Percentiles rank a stretch among this genome's conserved stretches.
phyloP scores from a whole-genome alignment of 1,140 invertebrate genomes.

The Macrobrachium rosenbergii region DNA sequence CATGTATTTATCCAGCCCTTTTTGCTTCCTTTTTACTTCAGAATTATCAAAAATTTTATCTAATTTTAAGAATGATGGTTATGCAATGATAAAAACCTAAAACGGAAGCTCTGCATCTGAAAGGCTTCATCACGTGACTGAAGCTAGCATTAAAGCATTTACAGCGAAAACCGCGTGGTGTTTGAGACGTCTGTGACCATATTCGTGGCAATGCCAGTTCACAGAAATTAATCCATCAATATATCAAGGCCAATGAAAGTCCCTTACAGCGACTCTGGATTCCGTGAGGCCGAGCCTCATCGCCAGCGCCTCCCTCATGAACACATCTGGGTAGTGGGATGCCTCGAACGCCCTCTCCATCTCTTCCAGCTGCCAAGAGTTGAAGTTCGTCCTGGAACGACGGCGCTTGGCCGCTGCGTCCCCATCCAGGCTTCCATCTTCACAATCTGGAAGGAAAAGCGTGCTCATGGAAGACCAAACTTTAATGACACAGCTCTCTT shows the following conservation, averaged over 20 bases:
- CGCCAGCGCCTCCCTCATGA: conserved; percentile 96
- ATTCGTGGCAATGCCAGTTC: too few species aligned
- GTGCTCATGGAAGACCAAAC: not conserved
- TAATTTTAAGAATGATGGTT: too few species aligned
- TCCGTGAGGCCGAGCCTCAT: conserved; percentile 97
- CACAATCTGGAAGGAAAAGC: conserved; percentile 24
- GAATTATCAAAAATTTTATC: too few species aligned
- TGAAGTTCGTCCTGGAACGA: conserved; percentile 97
- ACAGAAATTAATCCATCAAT: not conserved
- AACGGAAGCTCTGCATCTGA: too few species aligned
- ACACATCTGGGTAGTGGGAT: conserved; percentile 98
- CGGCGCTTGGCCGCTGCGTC: conserved; percentile 79
- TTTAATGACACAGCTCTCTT: too few species aligned
- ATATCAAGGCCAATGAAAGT: not conserved
- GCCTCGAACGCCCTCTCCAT: conserved; percentile 96
- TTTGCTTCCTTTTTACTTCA: too few species aligned
- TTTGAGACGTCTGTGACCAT: too few species aligned
- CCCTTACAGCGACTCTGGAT: conserved; percentile 96
- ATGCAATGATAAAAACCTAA: too few species aligned
- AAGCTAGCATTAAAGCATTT: too few species aligned
- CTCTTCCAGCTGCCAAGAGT: conserved; percentile 98
- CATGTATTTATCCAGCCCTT: too few species aligned
- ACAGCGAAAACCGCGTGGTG: too few species aligned
- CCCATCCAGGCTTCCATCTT: conserved; percentile 71
- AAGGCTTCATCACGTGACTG: too few species aligned